A percentile compares a stretch with the other conserved stretches of the same genome.
phyloP scores from a whole-genome alignment of 2,797 vertebrate genomes.

The Champsocephalus gunnari region DNA sequence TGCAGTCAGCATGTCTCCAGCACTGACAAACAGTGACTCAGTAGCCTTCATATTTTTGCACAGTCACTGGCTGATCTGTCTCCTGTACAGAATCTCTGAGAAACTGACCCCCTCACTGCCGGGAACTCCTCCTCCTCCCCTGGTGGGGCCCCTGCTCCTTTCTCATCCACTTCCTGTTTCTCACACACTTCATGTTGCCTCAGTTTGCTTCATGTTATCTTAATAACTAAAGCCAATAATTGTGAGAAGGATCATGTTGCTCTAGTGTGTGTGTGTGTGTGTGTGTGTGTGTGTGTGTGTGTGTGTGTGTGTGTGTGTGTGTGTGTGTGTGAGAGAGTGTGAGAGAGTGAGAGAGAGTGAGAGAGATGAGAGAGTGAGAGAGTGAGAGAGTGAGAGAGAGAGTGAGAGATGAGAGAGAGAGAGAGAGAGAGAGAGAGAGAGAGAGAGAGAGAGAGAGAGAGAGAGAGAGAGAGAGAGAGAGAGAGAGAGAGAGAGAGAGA shows the following conservation, averaged over 20 bases:
- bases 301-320: slow-evolving; percentile 26
- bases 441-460: too few relatives aligned
- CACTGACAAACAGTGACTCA: slow-evolving; percentile 42
- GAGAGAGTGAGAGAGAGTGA: too few relatives aligned
- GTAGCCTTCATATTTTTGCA: slow-evolving; percentile 34
- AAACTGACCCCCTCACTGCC: too few relatives aligned
- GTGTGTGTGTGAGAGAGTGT: too few relatives aligned
- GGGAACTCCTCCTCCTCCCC: slow-evolving; percentile 32
- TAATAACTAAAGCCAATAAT: slow-evolving; percentile 48
- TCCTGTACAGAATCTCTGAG: slow-evolving; percentile 14
- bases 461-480: too few relatives aligned
- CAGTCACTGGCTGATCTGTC: slow-evolving; percentile 20
- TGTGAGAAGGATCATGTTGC: background rate
- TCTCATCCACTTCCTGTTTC: slow-evolving; percentile 50
- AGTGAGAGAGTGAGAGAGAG: too few relatives aligned
- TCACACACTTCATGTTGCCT: slow-evolving; percentile 40
- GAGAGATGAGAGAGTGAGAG: too few relatives aligned
- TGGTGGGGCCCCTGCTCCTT: slow-evolving; percentile 57
- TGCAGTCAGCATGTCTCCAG: background rate
- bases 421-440: too few relatives aligned
- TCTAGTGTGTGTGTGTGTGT: background rate
- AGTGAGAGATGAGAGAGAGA: too few relatives aligned
- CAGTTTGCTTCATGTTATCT: slow-evolving; percentile 43
- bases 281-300: slow-evolving; percentile 24
- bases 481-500: too few relatives aligned